Base-by-base conservation (phyloP, 2,888 invertebrate species). In the Cantharis nigra region DNA sequence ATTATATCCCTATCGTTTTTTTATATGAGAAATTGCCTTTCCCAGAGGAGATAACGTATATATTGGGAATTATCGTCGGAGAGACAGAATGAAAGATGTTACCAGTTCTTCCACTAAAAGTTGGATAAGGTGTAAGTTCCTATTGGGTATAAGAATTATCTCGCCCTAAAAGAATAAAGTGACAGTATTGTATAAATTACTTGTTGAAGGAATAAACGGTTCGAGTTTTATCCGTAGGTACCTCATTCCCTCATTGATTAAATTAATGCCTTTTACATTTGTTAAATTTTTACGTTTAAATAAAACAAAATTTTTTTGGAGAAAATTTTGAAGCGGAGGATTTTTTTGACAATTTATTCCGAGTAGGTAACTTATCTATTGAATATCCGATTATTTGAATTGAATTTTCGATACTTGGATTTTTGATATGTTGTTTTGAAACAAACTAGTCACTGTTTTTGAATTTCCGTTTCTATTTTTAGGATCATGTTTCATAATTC, bases 21-120 rank as follows among this genome's bases (percentile, higher is more conserved):
- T 78, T 73, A 16, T 63, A 64, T 70, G 78, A 74, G 73, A 76
- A 78, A 76, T 78, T 71, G 73, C 76, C 69, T 76, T 70, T 72
- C 76, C 75, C 74, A 63, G 49, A 65, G 16, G 70, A 76, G 70
- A 78, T 76, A 78, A 78, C 71, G 70, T 78, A 78, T 71, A 76
- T 69, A 76, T 69, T 74, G 76, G 76, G 69, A 78, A 72, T 72
- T 78, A 74, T 74, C 78, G 71, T 76, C 70, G 67, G 74, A 69
- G 74, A 76, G 76, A 73, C 77, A 72, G 74, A 49, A 77, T 77
- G 77, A 77, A 71, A 69, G 74, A 77, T 77, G 77, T 75, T 72
- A 63, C 72, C 64, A 72, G 74, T 30, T 72, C 49, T 70, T 76
- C 63, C 70, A 69, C 64, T 76, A 73, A 72, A 75, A 76, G 76